Evolutionary conservation across 2,113 vertebrate species (phyloP), one percentile per base, ranked within the genome.

Genomic region (Recurvirostra avosetta): DNA sequence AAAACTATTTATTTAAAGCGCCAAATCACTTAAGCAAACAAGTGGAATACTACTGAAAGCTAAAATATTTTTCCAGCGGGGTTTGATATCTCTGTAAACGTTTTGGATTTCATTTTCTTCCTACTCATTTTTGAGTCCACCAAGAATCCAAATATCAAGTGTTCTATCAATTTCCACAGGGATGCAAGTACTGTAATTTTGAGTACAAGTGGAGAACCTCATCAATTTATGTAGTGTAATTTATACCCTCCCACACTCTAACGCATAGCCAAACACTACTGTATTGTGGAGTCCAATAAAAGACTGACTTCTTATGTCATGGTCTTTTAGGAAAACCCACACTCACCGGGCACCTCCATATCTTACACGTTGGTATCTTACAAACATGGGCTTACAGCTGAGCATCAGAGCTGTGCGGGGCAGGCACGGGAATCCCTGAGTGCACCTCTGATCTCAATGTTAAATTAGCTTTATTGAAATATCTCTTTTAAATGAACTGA

Each of bases 1-100:
- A 73, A 72, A 96, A 40, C 34, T 87, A 53, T 93, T 92, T 91
- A 89, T 73, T 91, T 96, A 90, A 89, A 94, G 12, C 34, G 41
- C 30, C 52, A 45, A 72, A 79, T 76, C 70, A 50, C 86, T 95
- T 89, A 66, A 68, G 76, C 38, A 86, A 90, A 72, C 30, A 91
- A 94, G 34, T 91, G 52, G 56, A 75, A 74, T 52, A 40, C 47
- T 74, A 81, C 52, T 43, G 38, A 91, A 96, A 92, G 45, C n/a
- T 14, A 38, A 91, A 91, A 58, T 41, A 75, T 36, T 90, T 93
- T 94, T 83, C 38, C 40, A 63, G 22, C 0, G 7, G n/a, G 6
- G 8, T 55, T 79, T 87, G 70, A 58, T 50, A 79, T 58, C 15
- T 72, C 45, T 79, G 53, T 79, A 91, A 96, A 90, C 8, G 30